phyloP scores from a whole-genome alignment of 2,888 invertebrate species.

The Parthenolecanium corni region DNA sequence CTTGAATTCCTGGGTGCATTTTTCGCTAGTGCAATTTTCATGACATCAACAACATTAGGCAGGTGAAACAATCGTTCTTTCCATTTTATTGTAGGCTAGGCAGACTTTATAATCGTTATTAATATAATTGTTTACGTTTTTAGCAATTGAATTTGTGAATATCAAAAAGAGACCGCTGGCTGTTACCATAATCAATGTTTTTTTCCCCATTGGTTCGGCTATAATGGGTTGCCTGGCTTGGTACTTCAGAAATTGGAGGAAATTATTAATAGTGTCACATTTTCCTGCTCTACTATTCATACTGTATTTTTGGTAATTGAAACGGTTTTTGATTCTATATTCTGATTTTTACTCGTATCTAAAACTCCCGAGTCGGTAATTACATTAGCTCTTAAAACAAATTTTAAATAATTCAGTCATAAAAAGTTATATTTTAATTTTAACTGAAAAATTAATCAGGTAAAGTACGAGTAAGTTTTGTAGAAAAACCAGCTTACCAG shows the following conservation, averaged over 20 bases:
- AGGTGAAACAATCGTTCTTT: constrained; percentile 34
- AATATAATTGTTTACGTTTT: too few relatives aligned
- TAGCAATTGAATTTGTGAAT: too few relatives aligned
- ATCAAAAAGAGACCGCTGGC: too few relatives aligned
- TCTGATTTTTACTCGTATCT: neutral
- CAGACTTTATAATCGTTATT: too few relatives aligned
- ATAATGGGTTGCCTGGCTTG: neutral
- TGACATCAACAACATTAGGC: constrained; percentile 62
- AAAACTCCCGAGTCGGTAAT: too few relatives aligned
- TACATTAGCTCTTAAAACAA: too few relatives aligned
- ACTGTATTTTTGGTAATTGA: constrained; percentile 24
- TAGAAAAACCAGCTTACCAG: neutral
- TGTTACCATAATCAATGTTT: too few relatives aligned
- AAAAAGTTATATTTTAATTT: neutral
- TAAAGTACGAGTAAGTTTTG: neutral
- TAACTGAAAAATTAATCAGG: neutral
- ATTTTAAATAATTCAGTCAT: neutral
- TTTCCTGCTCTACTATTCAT: constrained; percentile 14
- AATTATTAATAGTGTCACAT: constrained; percentile 10
- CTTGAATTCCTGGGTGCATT: constrained; percentile 61
- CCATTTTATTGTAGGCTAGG: too few relatives aligned
- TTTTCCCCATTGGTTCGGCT: too few relatives aligned
- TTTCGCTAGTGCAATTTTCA: constrained; percentile 57
- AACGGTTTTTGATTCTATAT: neutral
- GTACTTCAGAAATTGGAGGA: constrained; percentile 23